Conservation (phyloP, 2,113 vertebrate species). For the human (Homo sapiens) region DNA sequence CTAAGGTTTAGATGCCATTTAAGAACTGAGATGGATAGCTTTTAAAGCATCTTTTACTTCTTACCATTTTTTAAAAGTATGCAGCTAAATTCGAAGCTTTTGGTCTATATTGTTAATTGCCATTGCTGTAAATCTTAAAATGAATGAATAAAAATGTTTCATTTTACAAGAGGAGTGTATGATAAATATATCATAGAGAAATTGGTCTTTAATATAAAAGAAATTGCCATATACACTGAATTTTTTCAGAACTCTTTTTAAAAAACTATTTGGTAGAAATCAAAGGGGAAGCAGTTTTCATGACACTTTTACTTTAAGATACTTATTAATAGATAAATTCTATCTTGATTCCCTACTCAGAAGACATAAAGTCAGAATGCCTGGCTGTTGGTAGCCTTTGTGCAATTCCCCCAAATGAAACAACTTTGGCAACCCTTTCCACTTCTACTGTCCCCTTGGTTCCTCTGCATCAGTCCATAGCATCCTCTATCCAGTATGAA, state of each 20-base stretch:
- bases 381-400: neutral
- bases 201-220: neutral
- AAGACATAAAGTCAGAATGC: neutral
- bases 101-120: neutral
- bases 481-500: neutral
- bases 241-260: neutral
- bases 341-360: neutral
- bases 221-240: neutral
- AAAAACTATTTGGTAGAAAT: neutral
- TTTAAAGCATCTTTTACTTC: neutral
- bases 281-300: neutral
- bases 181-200: neutral
- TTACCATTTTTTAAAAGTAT: neutral
- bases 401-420: neutral
- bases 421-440: neutral
- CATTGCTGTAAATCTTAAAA: neutral
- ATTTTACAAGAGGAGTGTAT: neutral
- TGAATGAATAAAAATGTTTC: neutral
- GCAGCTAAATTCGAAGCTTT: neutral
- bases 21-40: neutral
- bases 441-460: neutral
- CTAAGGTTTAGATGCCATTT: conserved; percentile 14
- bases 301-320: neutral
- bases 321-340: neutral
- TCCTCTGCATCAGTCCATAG: neutral